A percentile compares a stretch with the other conserved stretches of the same genome.
Conservation (phyloP, 2,113 vertebrate genomes). For the Ginglymostoma cirratum region DNA sequence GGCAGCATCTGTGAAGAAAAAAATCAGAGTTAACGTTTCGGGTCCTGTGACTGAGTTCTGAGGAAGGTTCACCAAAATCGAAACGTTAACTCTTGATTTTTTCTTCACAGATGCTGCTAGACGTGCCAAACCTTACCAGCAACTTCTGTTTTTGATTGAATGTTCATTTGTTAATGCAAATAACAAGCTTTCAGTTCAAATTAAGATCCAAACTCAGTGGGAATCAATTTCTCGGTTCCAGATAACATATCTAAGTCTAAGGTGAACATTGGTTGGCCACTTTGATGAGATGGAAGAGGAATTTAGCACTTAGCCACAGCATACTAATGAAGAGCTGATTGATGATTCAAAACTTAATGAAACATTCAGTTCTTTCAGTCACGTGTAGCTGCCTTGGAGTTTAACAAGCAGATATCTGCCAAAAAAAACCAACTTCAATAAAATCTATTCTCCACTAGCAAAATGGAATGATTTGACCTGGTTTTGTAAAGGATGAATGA, state of each 20-base stretch:
- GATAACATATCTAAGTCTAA: neutral
- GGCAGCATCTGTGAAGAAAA: too few relatives aligned
- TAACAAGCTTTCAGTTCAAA: neutral
- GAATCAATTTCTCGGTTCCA: neutral
- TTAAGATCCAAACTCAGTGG: neutral
- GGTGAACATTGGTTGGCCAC: neutral
- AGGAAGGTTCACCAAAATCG: too few relatives aligned
- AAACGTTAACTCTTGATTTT: too few relatives aligned
- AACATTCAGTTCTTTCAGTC: neutral
- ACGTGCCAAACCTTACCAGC: too few relatives aligned
- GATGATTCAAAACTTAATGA: neutral
- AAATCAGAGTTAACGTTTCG: too few relatives aligned
- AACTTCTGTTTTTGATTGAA: neutral
- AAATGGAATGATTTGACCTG: slow-evolving; percentile 26
- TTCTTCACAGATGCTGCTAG: too few relatives aligned
- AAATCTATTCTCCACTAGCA: neutral
- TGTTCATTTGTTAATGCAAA: neutral
- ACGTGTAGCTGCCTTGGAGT: neutral
- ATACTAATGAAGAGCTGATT: neutral
- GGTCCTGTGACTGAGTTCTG: too few relatives aligned
- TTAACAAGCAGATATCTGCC: neutral
- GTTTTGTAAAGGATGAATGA: neutral
- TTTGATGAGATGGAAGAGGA: neutral
- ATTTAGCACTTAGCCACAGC: neutral
- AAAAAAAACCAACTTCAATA: neutral